A percentile compares a stretch with the other conserved stretches of the same genome.
Conservation (phyloP, 2,888 invertebrate genomes). For the Lithophane semibrunnea region DNA sequence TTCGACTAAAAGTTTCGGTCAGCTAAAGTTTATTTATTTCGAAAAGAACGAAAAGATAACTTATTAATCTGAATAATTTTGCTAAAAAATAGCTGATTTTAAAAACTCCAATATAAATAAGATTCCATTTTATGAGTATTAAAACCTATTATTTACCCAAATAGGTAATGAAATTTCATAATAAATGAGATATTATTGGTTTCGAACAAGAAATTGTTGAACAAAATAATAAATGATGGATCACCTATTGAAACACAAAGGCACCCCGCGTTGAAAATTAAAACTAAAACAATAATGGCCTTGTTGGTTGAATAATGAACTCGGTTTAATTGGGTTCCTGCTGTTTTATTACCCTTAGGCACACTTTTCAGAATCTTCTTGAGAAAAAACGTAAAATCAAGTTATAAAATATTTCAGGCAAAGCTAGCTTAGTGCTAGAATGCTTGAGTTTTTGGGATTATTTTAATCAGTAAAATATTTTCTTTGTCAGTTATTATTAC, state of each 20-base stretch:
- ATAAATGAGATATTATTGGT: neutral
- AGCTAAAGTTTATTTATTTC: neutral
- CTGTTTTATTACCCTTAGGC: constrained; percentile 39
- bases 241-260: constrained; percentile 11
- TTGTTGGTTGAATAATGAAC: constrained; percentile 34
- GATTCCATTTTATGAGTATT: neutral
- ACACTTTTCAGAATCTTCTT: neutral
- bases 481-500: neutral
- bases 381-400: neutral
- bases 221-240: constrained; percentile 13
- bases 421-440: neutral
- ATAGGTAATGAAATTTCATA: neutral
- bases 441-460: neutral
- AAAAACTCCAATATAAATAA: too few species aligned
- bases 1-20: neutral
- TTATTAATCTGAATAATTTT: neutral
- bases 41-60: too few species aligned
- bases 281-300: constrained; percentile 28
- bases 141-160: neutral
- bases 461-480: neutral
- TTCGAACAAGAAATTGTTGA: neutral
- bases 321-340: constrained; percentile 30
- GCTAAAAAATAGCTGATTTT: too few species aligned
- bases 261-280: constrained; percentile 30
- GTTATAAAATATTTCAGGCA: neutral